Evolutionary conservation across 2,888 invertebrate genomes (phyloP).

Genomic region (Troglohyphantes excavatus): DNA sequence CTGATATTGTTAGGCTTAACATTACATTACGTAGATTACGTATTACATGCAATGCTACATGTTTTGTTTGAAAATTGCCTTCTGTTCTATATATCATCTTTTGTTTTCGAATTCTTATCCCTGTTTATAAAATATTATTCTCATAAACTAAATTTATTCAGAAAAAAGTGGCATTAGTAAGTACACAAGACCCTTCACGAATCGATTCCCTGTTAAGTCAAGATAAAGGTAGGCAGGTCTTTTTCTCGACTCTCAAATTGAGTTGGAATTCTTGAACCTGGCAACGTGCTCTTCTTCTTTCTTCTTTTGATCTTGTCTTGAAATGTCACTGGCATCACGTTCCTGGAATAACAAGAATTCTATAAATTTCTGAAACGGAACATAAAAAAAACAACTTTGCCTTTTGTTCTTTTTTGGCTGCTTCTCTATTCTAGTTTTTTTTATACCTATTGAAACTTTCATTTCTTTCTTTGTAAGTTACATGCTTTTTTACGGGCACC

Average conservation of each 20-base stretch:
- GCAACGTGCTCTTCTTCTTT: background rate
- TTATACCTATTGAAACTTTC: background rate
- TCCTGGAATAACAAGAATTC: constrained; percentile 58
- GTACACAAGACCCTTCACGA: background rate
- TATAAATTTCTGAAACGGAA: constrained; percentile 52
- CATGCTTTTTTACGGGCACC: constrained; percentile 31
- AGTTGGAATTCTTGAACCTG: constrained; percentile 49
- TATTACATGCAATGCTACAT: too few relatives aligned
- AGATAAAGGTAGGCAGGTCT: constrained; percentile 1
- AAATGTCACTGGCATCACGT: constrained; percentile 63
- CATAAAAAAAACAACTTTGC: constrained; percentile 21
- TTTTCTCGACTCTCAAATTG: constrained; percentile 36
- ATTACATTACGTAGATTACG: too few relatives aligned
- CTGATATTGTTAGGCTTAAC: too few relatives aligned
- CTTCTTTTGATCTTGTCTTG: constrained; percentile 25
- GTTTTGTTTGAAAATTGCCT: too few relatives aligned
- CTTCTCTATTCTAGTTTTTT: constrained; percentile 25
- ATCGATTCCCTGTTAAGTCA: background rate
- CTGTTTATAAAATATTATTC: too few relatives aligned
- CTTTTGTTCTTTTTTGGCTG: constrained; percentile 41
- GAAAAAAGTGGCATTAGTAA: too few relatives aligned
- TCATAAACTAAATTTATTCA: too few relatives aligned
- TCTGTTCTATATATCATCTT: too few relatives aligned
- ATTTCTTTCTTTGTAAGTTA: background rate
- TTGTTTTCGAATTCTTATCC: too few relatives aligned